Evolutionary conservation across 2,113 vertebrate species (phyloP), one percentile per base, ranked within the genome.

Genomic region (Macrotus californicus): DNA sequence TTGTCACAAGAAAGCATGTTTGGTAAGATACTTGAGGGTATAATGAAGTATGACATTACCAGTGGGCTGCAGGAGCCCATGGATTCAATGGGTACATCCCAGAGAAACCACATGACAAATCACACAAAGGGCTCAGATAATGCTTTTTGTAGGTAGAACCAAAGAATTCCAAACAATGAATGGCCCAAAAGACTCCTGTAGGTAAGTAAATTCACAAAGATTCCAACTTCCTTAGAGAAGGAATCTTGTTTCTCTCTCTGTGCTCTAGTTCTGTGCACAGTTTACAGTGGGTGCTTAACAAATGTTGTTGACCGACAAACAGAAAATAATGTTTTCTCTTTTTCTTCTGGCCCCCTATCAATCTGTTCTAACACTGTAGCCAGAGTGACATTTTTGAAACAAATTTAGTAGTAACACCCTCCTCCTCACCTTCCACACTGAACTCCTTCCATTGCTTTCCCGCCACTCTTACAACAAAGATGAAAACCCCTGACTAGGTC

Each of bases 301-400:
- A 95, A 82, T 89, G 80, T 29, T 90, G 26, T 70, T 92, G 59
- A 97, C 46, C 87, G 76, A 94, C 70, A 97, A 94, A 93, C 34
- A 93, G 64, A 92, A 97, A 91, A 66, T 18, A 94, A n/a, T 70
- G 15, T 76, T 93, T 96, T 61, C 54, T 90, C 7, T 26, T 80
- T 70, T 87, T 69, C 18, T n/a, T 79, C 31, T 72, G 48, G 3
- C 21, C 13, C 26, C 59, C 31, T 64, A 83, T 83, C 64, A 93
- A 79, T 88, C 70, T 91, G 70, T 85, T 86, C 29, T 66, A 24
- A 77, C 31, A 85, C 15, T 79, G 66, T 4, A 61, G 87, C 52
- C 39, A 70, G 6, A 84, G 39, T 69, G n/a, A 36, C 75, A 87
- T 41, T 91, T 72, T 52, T 82, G 7, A 93, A 94, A 87, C 73